Base-by-base conservation (phyloP, 1,140 invertebrate species). In the Lethrus apterus region DNA sequence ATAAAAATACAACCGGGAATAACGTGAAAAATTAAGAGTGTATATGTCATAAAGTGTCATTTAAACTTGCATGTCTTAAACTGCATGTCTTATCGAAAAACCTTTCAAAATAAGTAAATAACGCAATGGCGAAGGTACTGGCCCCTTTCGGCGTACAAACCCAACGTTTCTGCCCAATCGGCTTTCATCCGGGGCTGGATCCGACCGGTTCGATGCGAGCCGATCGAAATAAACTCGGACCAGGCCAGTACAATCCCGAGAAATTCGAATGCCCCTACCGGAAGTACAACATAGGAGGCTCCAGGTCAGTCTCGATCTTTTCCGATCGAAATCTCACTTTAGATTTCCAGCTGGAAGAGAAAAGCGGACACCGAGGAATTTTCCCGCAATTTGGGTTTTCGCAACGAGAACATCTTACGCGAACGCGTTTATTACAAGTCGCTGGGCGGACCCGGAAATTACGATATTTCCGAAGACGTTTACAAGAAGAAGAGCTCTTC, bases 381-480 rank as follows among this genome's bases (percentile, higher is more conserved):
- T 33, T 64, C 63, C 2, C 55, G 55, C 30, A 55, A 52, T 48
- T 43, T 64, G 10, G 62, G 60, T 7, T 62, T 51, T 41, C 52
- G 53, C 31, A 59, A 64, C 24, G 34, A 51, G 0, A n/a, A 55
- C 2, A 32, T 65, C 1, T 33, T 65, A 7, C 11, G 46, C 14
- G 43, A 59, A 11, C 32, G 60, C 10, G 44, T 46, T 26, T 55
- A 61, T 40, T 11, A 47, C 15, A 51, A 43, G 33, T 34, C 46
- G 9, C 40, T 57, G n/a, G 19, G 57, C 11, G 63, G 63, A 4
- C 63, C 63, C 1, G 63, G 60, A 5, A 49, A 42, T 23, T 51
- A 57, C 42, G 60, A 65, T 14, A 42, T 64, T 10, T 43, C 51
- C 20, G 49, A 54, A 10, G 35, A 53, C 14, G 11, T 59, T n/a